phyloP scores from a whole-genome alignment of 92 coral and sea anemone genomes.

The Epizoanthus scotinus region DNA sequence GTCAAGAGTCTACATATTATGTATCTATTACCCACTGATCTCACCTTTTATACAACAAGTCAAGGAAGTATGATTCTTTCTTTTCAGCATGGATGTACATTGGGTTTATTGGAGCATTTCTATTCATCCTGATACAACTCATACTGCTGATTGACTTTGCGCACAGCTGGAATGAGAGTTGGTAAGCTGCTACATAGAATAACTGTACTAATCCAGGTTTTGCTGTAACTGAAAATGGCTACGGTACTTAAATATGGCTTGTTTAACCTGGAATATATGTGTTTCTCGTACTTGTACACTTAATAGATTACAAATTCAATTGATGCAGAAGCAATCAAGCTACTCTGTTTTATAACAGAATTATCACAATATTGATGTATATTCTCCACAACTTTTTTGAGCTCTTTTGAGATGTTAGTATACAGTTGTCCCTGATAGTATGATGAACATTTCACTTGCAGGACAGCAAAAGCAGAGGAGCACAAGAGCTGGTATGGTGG shows the following conservation, averaged over 20 bases:
- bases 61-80: not conserved
- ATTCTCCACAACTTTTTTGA: no score
- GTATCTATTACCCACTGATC: not conserved
- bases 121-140: conserved; percentile 88
- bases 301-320: no score
- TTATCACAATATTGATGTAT: no score
- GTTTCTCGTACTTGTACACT: no score
- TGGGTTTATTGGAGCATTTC: conserved; percentile 88
- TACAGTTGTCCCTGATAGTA: not conserved
- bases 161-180: conserved; percentile 93
- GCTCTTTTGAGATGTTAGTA: no score
- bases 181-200: conserved; percentile 50
- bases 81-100: conserved; percentile 86
- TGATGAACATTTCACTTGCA: conserved; percentile 14
- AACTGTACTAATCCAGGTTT: no score
- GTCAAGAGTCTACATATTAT: no score
- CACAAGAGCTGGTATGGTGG: conserved; percentile 90
- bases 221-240: not conserved
- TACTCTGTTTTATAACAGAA: no score
- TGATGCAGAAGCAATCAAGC: no score
- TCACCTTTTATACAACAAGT: not conserved
- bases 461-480: conserved; percentile 94
- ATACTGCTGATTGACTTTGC: conserved; percentile 93
- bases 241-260: not conserved
- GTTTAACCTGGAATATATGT: no score